Evolutionary conservation across 1,140 invertebrate genomes (phyloP), one percentile per base, ranked within the genome.

Genomic region (Drosophila repleta): DNA sequence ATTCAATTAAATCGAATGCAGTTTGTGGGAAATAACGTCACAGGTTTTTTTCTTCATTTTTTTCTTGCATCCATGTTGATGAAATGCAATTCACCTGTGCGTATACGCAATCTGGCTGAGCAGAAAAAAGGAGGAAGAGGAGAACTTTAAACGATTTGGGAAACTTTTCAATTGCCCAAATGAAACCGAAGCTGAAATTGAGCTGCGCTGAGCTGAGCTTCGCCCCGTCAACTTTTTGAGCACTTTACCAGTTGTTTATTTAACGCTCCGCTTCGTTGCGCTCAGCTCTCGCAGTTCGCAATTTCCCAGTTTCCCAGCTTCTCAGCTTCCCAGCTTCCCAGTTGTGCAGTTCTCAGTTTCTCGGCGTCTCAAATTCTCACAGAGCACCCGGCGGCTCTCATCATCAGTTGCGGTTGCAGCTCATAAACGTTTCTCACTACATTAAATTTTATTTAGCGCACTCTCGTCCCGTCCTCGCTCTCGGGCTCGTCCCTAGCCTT

Each of bases 371-470:
- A 20, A 32, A 15, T 52, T 39, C 45, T 64, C 43, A n/a, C 57
- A 26, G 5, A 32, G 13, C 49, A 18, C 37, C 17, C 48, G 24
- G 24, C 57, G n/a, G 43, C 49, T 43, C 43, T 53, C 66, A 26
- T 72, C 70, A 68, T 68, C 82, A 73, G 70, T 65, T 82, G 83
- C 72, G 83, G 83, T 87, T 87, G 83, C 83, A 87, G 83, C 83
- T 87, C 83, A 87, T 87, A 87, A 87, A 87, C 83, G 83, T 87
- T 87, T 87, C 78, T 79, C 83, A 87, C 83, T 87, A 87, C 83
- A 87, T 87, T 88, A 87, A 87, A 87, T 87, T 87, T 87, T 88
- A 87, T 87, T 88, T 79, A 87, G 82, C 70, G 70, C 81, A 79
- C 65, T 73, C 60, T 62, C 8, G n/a, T n/a, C 70, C 37, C 46